Evolutionary conservation across 2,888 invertebrate species (phyloP), one percentile per base, ranked within the genome.

Genomic region (Leucophenga montana): DNA sequence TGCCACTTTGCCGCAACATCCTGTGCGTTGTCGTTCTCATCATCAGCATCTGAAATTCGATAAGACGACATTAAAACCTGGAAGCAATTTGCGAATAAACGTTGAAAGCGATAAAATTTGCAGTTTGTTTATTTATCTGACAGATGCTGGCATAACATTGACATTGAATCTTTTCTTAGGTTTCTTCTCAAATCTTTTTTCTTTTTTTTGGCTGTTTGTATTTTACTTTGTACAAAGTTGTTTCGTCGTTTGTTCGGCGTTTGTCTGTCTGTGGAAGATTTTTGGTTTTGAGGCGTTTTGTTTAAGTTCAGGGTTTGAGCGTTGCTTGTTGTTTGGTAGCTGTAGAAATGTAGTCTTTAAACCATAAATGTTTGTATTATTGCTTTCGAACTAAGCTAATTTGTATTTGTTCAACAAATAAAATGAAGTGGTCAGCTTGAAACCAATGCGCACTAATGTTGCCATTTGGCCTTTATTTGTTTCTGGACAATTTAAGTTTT

Each of bases 71-170:
- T 73, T 73, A 74, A 82, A 82, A 82, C 82, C 82, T 82, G 83
- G 78, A 80, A 84, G 83, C 82, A 83, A 82, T 82, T 82, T 84
- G 84, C 81, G 81, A 81, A 79, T 84, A 84, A 82, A 80, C 84
- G 84, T 82, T 82, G 76, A 76, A 75, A 70, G 78, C 82, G 82
- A 82, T 82, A 82, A 82, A 84, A 84, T 83, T 82, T 77, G 76
- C 83, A 84, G 84, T 83, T 84, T 83, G 84, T 83, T 85, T 85
- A 85, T 85, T 85, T 83, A 80, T 73, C 78, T 80, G 84, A 80
- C 85, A 83, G 83, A 78, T 81, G 77, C 75, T 77, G 75, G 48
- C 67, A 73, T 70, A 73, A 71, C 70, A 72, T 70, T 67, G 70
- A 70, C 70, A 67, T 62, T 62, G 70, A 70, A 70, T 64, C 62